Percentiles rank a stretch among this genome's conserved stretches.
These are phyloP conservation scores for Resseliella maxima DNA, from an alignment of 2,888 invertebrate species.

Conservation along the genomic window DNA sequence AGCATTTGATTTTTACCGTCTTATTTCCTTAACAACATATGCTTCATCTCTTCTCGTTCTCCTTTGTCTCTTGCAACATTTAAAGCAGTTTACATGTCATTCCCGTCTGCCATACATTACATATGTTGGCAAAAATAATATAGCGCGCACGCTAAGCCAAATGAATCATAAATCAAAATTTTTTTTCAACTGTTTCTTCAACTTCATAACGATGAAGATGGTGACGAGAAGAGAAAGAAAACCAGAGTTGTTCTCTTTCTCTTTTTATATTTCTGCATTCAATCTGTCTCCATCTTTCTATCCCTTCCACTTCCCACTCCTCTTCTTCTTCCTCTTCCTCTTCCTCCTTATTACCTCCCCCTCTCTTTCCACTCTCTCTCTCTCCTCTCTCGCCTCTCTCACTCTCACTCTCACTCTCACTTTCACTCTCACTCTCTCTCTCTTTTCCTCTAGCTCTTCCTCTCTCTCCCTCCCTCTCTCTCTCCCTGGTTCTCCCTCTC, in stretches of 20 bases:
- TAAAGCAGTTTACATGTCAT: slow-evolving; percentile 55
- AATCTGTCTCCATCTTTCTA: too few relatives aligned
- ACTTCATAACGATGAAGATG: neutral
- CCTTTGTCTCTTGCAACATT: neutral
- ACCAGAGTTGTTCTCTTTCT: neutral
- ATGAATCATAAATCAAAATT: slow-evolving; percentile 55
- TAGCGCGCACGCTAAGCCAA: neutral
- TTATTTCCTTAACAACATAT: neutral
- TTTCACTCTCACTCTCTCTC: too few relatives aligned
- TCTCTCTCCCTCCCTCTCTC: too few relatives aligned
- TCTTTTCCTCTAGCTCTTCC: too few relatives aligned
- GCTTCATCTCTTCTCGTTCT: neutral
- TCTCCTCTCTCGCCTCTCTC: too few relatives aligned
- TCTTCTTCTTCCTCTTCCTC: too few relatives aligned
- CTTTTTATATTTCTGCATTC: neutral
- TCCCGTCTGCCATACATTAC: neutral
- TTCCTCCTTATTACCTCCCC: too few relatives aligned
- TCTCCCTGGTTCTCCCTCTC: too few relatives aligned
- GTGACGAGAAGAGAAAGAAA: neutral
- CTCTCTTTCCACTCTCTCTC: too few relatives aligned
- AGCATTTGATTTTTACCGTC: neutral
- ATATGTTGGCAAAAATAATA: neutral
- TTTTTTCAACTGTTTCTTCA: slow-evolving; percentile 19
- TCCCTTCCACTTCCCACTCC: too few relatives aligned
- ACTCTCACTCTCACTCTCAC: too few relatives aligned